These are phyloP conservation scores for Diplodus puntazzo DNA, from an alignment of 2,797 vertebrate genomes.

Conservation along the genomic window DNA sequence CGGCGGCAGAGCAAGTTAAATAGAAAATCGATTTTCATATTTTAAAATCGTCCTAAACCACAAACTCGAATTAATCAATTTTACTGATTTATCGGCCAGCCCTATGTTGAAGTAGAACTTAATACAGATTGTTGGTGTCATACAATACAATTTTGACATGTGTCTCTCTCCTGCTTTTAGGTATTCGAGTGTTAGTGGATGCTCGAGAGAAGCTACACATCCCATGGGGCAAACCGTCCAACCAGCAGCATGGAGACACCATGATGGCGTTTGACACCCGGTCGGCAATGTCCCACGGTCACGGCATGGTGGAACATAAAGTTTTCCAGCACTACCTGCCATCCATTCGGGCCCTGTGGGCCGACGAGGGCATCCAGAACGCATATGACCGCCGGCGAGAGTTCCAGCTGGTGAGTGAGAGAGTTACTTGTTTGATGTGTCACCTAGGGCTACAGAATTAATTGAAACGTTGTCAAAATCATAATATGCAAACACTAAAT, in stretches of 20 bases:
- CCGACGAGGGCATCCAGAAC: conserved; percentile 92
- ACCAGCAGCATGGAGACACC: conserved; percentile 90
- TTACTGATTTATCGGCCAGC: too few species aligned
- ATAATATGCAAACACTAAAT: too few species aligned
- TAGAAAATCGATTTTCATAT: too few species aligned
- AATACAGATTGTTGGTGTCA: background rate
- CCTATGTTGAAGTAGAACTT: too few species aligned
- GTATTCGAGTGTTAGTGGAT: conserved; percentile 95
- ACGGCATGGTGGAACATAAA: conserved; percentile 91
- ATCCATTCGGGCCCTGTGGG: conserved; percentile 91
- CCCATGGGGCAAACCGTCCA: conserved; percentile 91
- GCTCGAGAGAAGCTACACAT: conserved; percentile 97
- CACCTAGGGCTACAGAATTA: too few species aligned
- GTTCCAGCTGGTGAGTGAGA: conserved; percentile 93
- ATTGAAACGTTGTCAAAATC: too few species aligned
- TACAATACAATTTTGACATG: background rate
- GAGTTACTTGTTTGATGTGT: too few species aligned
- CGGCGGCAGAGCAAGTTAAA: too few species aligned
- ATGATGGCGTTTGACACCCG: conserved; percentile 97
- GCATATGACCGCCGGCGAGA: conserved; percentile 96
- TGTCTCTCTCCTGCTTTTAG: conserved; percentile 71
- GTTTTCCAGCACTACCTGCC: conserved; percentile 92
- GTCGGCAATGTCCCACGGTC: conserved; percentile 80
- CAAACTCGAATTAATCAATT: too few species aligned
- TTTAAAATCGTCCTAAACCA: too few species aligned